These are phyloP conservation scores for Phengaris alcon DNA, from an alignment of 2,888 invertebrate species.

Conservation along the genomic window DNA sequence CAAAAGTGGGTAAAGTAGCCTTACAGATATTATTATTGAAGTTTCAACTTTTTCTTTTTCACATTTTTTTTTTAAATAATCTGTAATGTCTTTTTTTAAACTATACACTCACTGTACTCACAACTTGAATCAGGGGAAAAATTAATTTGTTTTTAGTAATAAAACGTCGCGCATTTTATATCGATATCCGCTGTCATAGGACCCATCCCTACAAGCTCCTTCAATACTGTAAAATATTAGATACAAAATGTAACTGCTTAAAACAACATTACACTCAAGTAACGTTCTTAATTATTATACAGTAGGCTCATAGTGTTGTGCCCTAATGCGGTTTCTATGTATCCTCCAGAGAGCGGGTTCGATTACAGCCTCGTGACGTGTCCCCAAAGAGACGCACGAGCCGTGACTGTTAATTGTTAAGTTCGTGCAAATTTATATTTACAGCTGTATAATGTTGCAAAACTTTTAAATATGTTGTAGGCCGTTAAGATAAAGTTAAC, in stretches of 20 bases:
- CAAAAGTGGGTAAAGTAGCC: neutral
- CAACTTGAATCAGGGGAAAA: too few relatives aligned
- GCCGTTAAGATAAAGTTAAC: slow-evolving; percentile 5
- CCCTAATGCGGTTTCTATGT: slow-evolving; percentile 62
- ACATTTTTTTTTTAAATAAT: too few relatives aligned
- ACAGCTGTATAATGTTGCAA: neutral
- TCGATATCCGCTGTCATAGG: neutral
- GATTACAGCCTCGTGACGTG: slow-evolving; percentile 46
- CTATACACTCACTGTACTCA: too few relatives aligned
- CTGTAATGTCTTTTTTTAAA: too few relatives aligned
- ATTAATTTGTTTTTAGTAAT: too few relatives aligned
- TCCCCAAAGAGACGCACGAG: slow-evolving; percentile 41
- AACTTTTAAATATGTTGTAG: neutral
- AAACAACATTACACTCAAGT: neutral
- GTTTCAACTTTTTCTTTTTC: neutral
- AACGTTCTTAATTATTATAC: slow-evolving; percentile 12
- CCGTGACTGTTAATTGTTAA: slow-evolving; percentile 19
- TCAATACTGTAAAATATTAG: neutral
- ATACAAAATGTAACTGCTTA: neutral
- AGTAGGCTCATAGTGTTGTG: slow-evolving; percentile 41
- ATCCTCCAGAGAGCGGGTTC: slow-evolving; percentile 55
- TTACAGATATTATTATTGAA: neutral
- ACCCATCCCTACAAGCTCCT: neutral
- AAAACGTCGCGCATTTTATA: neutral
- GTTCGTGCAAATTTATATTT: slow-evolving; percentile 21